A percentile compares a stretch with the other conserved stretches of the same genome.
These are phyloP conservation scores for Melanerpes aurifrons DNA, from an alignment of 2,113 vertebrate genomes.

Conservation along the genomic window DNA sequence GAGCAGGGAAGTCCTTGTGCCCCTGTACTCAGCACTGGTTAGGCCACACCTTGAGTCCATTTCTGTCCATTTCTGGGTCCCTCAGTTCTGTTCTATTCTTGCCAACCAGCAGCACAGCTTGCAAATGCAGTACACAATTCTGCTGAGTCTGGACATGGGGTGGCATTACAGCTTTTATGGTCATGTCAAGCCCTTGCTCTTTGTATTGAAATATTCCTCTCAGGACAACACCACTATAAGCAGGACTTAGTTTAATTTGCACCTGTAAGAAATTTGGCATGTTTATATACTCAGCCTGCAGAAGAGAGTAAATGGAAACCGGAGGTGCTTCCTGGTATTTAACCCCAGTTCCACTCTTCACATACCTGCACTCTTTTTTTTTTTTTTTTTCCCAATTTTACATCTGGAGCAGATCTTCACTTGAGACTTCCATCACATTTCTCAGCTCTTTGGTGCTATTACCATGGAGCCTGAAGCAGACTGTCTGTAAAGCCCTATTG, in stretches of 20 bases:
- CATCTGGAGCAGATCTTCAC: not conserved
- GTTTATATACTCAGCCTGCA: not conserved
- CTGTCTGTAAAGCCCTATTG: not conserved
- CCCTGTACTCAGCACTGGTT: no score
- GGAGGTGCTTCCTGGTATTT: not conserved
- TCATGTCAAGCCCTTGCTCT: not conserved
- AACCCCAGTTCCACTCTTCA: not conserved
- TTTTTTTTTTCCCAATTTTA: no score
- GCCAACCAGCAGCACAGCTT: no score
- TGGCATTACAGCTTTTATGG: not conserved
- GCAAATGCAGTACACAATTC: accelerated
- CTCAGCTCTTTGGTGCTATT: not conserved
- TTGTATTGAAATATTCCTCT: not conserved
- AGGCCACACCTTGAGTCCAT: no score
- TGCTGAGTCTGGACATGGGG: not conserved
- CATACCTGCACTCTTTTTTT: no score
- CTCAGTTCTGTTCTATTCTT: no score
- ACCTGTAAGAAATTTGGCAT: not conserved
- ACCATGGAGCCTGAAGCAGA: not conserved
- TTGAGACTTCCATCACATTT: not conserved
- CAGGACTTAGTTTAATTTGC: not conserved
- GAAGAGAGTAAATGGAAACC: not conserved
- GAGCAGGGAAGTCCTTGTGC: no score
- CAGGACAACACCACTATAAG: not conserved
- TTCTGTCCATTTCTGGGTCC: no score